A percentile compares a stretch with the other conserved stretches of the same genome.
Conservation (phyloP, 1,140 invertebrate genomes). For the Aplysia californica region DNA sequence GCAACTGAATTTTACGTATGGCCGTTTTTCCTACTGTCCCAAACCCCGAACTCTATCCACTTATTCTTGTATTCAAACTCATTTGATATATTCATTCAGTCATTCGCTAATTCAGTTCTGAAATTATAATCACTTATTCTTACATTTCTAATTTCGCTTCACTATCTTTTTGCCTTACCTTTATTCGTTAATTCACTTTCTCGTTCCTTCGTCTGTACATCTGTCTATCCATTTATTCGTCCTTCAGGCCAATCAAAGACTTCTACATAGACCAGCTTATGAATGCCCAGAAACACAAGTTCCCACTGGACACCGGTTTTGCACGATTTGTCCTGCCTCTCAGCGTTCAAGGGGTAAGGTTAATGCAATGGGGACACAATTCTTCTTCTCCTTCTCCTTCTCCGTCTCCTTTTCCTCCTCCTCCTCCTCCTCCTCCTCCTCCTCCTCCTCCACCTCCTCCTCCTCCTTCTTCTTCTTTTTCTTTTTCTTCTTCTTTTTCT, state of each 20-base stretch:
- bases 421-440: not conserved
- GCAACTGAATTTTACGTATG: no score
- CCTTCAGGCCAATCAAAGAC: no score
- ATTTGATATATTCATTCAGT: no score
- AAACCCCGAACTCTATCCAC: not conserved
- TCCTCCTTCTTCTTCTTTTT: no score
- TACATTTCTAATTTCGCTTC: not conserved
- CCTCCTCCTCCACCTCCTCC: not conserved
- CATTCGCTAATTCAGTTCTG: not conserved
- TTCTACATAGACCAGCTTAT: no score
- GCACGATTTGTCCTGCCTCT: no score
- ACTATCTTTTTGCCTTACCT: not conserved
- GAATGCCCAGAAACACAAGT: no score
- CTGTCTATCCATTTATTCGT: not conserved
- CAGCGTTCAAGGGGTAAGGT: not conserved
- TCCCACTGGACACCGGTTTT: no score
- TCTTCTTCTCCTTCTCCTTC: not conserved
- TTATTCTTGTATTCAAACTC: not conserved
- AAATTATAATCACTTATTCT: not conserved
- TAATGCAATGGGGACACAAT: not conserved
- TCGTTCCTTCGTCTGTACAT: not conserved
- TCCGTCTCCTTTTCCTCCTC: not conserved
- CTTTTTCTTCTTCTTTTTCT: not conserved
- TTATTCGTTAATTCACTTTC: not conserved
- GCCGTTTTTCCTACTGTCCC: no score